Evolutionary conservation across 37 sponge, comb jelly and placozoan species (phyloP).

Genomic region (Cladorhizidae sp.): DNA sequence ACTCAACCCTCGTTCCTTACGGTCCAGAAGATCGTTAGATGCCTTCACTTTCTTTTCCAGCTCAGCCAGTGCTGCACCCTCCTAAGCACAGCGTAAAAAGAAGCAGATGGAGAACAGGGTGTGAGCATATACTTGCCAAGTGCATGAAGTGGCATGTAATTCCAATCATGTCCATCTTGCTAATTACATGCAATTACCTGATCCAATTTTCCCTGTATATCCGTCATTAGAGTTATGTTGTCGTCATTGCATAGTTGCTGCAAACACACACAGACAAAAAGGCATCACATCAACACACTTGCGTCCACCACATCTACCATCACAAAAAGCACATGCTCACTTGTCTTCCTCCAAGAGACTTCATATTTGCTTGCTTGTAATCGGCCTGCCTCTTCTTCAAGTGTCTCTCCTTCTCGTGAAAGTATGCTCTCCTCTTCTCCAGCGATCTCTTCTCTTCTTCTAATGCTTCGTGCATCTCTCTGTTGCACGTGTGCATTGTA

Average conservation of each 20-base stretch:
- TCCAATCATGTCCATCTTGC: not conserved
- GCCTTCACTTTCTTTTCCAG: conserved; percentile 42
- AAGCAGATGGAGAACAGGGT: not conserved
- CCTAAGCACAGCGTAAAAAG: conserved; percentile 14
- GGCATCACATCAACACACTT: not conserved
- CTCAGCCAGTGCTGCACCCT: conserved; percentile 34
- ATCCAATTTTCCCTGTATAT: conserved; percentile 37
- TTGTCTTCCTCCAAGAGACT: not conserved
- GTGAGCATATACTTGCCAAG: not conserved
- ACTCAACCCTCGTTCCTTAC: conserved; percentile 30
- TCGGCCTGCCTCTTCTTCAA: conserved; percentile 23
- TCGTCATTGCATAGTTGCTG: not conserved
- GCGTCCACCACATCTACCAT: not conserved
- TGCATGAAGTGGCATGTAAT: not conserved
- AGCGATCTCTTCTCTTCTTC: not conserved
- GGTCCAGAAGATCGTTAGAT: conserved; percentile 34
- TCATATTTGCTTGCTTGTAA: conserved; percentile 13
- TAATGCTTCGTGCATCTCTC: conserved; percentile 14
- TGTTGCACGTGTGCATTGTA: not conserved
- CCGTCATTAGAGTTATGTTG: conserved; percentile 6
- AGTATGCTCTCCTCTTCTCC: conserved; percentile 23
- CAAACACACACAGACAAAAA: not conserved
- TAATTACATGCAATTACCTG: conserved; percentile 23
- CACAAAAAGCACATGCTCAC: not conserved
- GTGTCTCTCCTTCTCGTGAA: conserved; percentile 13